Evolutionary conservation across 2,797 vertebrate species (phyloP), one percentile per base, ranked within the genome.

Genomic region (Sebastes ruberrimus): DNA sequence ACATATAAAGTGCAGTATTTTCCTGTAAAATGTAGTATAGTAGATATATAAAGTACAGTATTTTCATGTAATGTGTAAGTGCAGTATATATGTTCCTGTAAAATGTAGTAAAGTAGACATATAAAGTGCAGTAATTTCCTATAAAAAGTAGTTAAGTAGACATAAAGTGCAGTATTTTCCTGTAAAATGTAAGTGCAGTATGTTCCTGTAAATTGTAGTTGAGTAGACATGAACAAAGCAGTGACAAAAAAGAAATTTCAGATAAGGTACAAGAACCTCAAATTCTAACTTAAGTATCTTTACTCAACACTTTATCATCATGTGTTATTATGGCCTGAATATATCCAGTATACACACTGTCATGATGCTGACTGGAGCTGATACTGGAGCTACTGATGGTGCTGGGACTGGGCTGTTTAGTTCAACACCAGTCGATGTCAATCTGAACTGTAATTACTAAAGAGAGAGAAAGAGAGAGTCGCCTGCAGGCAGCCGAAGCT

Each of bases 401-500:
- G 18, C 60, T 71, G 56, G 30, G 52, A 65, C 9, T 18, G n/a
- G 20, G 60, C 56, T 20, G 64, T 23, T 32, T 10, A n/a, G 72
- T 8, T 56, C 46, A n/a, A 8, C 30, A 65, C 57, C 38, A n/a
- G 25, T 87, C 89, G 42, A 76, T 78, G 23, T 42, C 66, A 71
- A 71, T 83, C 75, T 8, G 23, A 62, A 33, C 33, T 68, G 55
- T 82, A 76, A 89, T 76, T 71, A 81, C 35, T 30, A 10, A 49
- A 75, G 46, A 33, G 46, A 33, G 32, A 53, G 46, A 64, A n/a
- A 11, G 57, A 65, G 18, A 65, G n/a, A 71, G 60, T 4, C 11
- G 87, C 85, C 88, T 84, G 85, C 72, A 84, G 89, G 79, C 82
- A 59, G 56, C 4, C 7, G 18, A 7, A 10, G 62, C 71, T 62